Evolutionary conservation across 2,113 vertebrate species (phyloP).

Genomic region (Stomatorhinus ivindoensis): DNA sequence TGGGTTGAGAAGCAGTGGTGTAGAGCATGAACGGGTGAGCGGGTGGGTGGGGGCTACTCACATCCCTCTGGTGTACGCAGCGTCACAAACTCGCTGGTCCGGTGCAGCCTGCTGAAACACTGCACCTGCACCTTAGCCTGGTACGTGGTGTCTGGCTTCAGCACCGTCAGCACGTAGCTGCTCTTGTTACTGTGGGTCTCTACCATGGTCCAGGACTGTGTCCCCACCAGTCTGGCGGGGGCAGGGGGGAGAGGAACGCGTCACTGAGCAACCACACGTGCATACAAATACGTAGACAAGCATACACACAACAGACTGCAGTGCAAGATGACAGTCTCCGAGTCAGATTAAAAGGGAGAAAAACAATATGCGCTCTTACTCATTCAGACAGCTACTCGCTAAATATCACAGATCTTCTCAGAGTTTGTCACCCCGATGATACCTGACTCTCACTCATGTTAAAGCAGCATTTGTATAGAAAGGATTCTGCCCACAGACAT

Average conservation of each 20-base stretch:
- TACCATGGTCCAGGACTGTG: conserved; percentile 75
- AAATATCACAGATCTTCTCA: neutral
- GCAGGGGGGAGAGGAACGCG: neutral
- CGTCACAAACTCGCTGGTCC: conserved; percentile 80
- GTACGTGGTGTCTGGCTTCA: conserved; percentile 86
- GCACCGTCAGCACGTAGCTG: conserved; percentile 68
- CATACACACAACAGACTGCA: neutral
- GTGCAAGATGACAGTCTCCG: neutral
- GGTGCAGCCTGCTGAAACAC: conserved; percentile 79
- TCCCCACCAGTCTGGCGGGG: conserved; percentile 65
- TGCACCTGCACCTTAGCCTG: conserved; percentile 91
- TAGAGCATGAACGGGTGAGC: neutral
- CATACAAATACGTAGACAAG: too few relatives aligned
- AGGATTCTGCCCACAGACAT: neutral
- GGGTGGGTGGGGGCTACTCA: conserved; percentile 56
- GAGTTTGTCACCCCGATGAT: neutral
- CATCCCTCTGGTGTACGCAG: conserved; percentile 83
- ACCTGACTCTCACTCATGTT: neutral
- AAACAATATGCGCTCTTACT: neutral
- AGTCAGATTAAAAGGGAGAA: neutral
- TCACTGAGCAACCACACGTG: neutral
- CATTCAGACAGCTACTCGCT: neutral
- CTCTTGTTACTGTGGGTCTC: conserved; percentile 94
- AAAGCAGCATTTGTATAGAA: neutral
- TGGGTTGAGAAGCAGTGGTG: neutral